Base-by-base conservation (phyloP, 1,140 invertebrate genomes). In the Heliconius melpomene region DNA sequence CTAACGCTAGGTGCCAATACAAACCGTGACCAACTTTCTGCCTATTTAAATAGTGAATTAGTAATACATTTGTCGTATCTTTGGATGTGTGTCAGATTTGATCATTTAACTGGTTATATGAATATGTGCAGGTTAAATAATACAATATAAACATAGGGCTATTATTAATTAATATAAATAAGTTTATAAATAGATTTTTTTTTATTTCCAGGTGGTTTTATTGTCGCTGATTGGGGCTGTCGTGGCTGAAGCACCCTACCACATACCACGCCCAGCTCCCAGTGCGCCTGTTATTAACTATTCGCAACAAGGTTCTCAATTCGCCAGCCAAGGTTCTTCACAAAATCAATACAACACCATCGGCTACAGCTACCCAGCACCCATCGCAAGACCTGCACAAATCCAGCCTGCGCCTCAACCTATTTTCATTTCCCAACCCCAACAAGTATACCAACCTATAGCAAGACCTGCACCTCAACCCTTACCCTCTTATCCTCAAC, bases 241-340 rank as follows among this genome's bases (percentile, higher is more conserved):
- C 72, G 86, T 79, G 73, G 90, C 89, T 29, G 91, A 94, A 83
- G 92, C 91, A 7, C 92, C 91, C 29, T 94, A 94, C 79, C 89
- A 91, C 72, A 74, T 93, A 54, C 88, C 89, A 8, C 87, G 90
- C 13, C 92, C 92, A 16, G 88, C 84, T 13, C 77, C 85, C 23
- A 84, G 90, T 36, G 85, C 87, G 2, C 92, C 89, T 0, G 77
- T 79, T 46, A 87, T 93, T 74, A 83, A 85, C 40, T 91, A 89
- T 36, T 87, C 85, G 7, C 40, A 82, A 23, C 79, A 84, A 82
- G 46, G 60, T 66, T 29, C 60, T 29, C 60, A 66, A 66, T 66
- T 66, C 13, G 26, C 26, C 5, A 66, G 26, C 26, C 60, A 66
- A n/a, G 60, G 60, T 0, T 66, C 60, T 66, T 66, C 13, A 66